A percentile compares a stretch with the other conserved stretches of the same genome.
Evolutionary conservation across 1,140 invertebrate species (phyloP).

Genomic region (Drosophila pruinosa): DNA sequence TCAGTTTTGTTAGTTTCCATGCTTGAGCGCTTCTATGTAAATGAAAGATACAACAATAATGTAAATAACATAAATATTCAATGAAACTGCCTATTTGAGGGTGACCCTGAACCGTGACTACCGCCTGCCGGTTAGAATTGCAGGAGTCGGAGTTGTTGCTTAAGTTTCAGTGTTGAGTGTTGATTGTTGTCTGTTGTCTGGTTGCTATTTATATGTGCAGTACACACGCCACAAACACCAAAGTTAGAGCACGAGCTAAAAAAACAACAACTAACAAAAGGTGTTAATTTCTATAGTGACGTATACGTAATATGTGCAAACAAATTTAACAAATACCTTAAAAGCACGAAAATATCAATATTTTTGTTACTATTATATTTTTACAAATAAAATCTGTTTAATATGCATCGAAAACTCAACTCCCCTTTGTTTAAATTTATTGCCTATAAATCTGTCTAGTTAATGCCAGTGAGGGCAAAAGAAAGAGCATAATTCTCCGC

Average conservation of each 20-base stretch:
- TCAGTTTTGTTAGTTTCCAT: conserved; percentile 27
- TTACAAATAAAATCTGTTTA: neutral
- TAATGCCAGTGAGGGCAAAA: neutral
- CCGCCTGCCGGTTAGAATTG: neutral
- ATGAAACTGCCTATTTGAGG: conserved; percentile 10
- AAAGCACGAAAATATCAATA: neutral
- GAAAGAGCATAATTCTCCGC: neutral
- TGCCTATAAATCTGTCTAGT: neutral
- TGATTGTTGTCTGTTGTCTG: conserved; percentile 8
- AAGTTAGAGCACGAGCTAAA: conserved; percentile 17
- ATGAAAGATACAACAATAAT: conserved; percentile 30
- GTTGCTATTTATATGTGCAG: conserved; percentile 39
- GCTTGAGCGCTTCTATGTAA: conserved; percentile 40
- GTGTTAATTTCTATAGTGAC: conserved; percentile 53
- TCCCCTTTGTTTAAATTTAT: neutral
- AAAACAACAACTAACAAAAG: conserved; percentile 22
- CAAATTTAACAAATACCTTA: conserved; percentile 22
- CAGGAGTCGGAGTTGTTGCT: conserved; percentile 1
- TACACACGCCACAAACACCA: conserved; percentile 16
- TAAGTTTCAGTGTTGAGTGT: neutral
- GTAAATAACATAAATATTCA: conserved; percentile 42
- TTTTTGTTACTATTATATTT: too few species aligned
- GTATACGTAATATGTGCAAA: conserved; percentile 56
- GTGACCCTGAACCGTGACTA: conserved; percentile 36
- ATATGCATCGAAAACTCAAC: neutral